Conservation (phyloP, 2,113 vertebrate species). For the Myotis yumanensis region DNA sequence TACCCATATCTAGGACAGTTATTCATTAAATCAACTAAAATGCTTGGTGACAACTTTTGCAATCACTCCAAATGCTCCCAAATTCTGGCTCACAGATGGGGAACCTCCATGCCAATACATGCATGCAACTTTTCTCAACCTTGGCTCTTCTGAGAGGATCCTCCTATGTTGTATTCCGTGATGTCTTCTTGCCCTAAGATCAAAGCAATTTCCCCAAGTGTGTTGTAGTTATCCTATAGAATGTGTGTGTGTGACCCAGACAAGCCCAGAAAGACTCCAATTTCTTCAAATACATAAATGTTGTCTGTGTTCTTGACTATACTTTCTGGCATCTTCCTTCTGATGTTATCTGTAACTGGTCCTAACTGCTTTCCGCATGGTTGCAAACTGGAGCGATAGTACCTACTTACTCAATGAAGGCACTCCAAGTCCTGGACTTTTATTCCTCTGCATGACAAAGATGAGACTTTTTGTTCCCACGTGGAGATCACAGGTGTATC, state of each 20-base stretch:
- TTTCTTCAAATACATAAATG: constrained; percentile 45
- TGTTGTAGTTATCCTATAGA: not conserved
- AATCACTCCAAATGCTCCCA: not conserved
- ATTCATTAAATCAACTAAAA: constrained; percentile 21
- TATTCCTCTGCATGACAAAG: not conserved
- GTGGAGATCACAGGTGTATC: not conserved
- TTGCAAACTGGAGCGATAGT: not conserved
- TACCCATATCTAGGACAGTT: not conserved
- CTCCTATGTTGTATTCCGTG: constrained; percentile 57
- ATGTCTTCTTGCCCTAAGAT: constrained; percentile 10
- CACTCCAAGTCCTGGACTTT: not conserved
- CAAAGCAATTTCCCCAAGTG: constrained; percentile 4
- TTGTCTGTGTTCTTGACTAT: constrained; percentile 10
- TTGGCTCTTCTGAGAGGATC: constrained; percentile 65
- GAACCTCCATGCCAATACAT: not conserved
- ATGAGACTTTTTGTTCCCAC: not conserved
- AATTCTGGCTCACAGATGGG: not conserved
- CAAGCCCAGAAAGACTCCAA: constrained; percentile 41
- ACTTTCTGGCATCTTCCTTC: not conserved
- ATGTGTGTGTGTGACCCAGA: not conserved
- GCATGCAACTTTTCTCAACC: constrained; percentile 74
- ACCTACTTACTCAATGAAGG: not conserved
- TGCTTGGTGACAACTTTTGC: not conserved
- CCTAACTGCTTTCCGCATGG: not conserved
- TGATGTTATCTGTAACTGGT: not conserved